Base-by-base conservation (phyloP, 2,113 vertebrate genomes). In the Lagopus muta region DNA sequence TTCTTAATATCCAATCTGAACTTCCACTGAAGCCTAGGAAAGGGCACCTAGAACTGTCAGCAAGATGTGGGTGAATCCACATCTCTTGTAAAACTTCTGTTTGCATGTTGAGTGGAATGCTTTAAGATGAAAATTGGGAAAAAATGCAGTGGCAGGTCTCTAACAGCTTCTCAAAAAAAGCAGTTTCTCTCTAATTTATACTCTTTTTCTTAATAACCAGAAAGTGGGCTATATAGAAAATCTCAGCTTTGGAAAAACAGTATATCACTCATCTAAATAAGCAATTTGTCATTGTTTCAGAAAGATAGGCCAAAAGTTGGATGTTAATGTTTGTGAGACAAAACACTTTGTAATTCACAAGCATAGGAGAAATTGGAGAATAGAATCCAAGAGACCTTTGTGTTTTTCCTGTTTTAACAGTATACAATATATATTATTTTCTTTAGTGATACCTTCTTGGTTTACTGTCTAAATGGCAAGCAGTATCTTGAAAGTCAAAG, bases 341-440 rank as follows among this genome's bases (percentile, higher is more conserved):
- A 66, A 85, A 66, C 8, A 42, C 8, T 38, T 19, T 10, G n/a
- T 61, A 78, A 64, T 74, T 61, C 25, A 42, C 34, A 94, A 83
- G 2, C 58, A 10, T 22, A 73, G 43, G 11, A 85, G 45, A 80
- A 85, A 79, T 13, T 11, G 7, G 42, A 82, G 24, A 76, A 82
- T n/a, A 8, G 52, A 70, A 76, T 45, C 27, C 15, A 38, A n/a
- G 58, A 89, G 71, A 43, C 18, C 16, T 62, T 40, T 76, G 11
- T 82, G 13, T 45, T 77, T 85, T 75, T 5, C 10, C 18, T 0
- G 0, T 52, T 75, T 7, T n/a, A 60, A 36, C 73, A 15, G 22
- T 2, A 64, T 45, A 71, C 5, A 12, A 19, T 17, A 6, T 27
- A 6, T 75, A 16, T 81, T 32, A 60, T 18, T 81, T 93, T 73